Percentiles rank a stretch among this genome's conserved stretches.
Conservation (phyloP, 2,888 invertebrate genomes). For the Pyrgus malvae region DNA sequence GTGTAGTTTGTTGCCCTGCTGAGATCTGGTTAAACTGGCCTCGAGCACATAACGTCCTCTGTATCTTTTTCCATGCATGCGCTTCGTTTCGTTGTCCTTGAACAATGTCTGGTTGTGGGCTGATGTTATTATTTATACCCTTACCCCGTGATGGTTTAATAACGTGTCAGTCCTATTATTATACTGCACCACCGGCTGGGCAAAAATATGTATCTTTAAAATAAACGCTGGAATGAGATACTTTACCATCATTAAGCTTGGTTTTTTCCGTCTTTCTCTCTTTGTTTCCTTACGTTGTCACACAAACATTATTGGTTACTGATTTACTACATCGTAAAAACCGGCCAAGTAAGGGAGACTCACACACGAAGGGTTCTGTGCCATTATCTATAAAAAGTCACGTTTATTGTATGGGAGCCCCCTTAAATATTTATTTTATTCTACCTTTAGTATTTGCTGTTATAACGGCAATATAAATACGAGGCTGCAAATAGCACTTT, state of each 20-base stretch:
- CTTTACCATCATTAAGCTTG: neutral
- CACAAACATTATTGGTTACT: too few relatives aligned
- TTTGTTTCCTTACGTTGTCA: neutral
- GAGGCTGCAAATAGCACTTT: too few relatives aligned
- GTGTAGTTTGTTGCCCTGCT: neutral
- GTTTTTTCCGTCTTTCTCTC: neutral
- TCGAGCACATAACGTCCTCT: conserved; percentile 42
- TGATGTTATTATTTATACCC: conserved; percentile 35
- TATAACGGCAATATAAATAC: too few relatives aligned
- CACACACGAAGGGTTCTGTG: too few relatives aligned
- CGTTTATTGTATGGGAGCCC: too few relatives aligned
- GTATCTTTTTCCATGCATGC: conserved; percentile 68
- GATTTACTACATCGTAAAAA: too few relatives aligned
- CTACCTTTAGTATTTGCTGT: too few relatives aligned
- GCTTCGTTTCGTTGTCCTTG: conserved; percentile 76
- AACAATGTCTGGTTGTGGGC: conserved; percentile 50
- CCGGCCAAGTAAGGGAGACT: too few relatives aligned
- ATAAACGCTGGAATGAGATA: neutral
- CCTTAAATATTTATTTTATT: too few relatives aligned
- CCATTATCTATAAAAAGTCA: too few relatives aligned
- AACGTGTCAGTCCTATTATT: conserved; percentile 7
- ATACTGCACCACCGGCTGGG: neutral
- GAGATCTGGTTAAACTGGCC: conserved; percentile 53
- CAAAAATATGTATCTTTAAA: neutral
- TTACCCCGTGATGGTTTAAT: conserved; percentile 10